Evolutionary conservation across 2,113 vertebrate genomes (phyloP).

Genomic region (Coryphaenoides rupestris): DNA sequence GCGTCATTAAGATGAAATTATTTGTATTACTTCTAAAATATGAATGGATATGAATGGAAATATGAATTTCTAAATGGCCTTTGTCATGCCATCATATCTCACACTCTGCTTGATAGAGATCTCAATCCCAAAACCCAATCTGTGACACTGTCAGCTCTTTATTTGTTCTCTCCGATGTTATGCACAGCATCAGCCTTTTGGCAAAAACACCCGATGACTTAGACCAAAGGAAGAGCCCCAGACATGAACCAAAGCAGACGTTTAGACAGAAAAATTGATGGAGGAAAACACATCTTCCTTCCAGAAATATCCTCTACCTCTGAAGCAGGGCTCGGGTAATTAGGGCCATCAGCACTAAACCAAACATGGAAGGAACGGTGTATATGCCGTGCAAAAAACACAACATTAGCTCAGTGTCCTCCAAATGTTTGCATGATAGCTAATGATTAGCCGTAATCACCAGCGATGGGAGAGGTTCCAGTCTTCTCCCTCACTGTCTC

Average conservation of each 20-base stretch:
- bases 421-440: constrained; percentile 46
- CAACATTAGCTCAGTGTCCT: constrained; percentile 50
- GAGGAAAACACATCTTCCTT: constrained; percentile 50
- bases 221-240: constrained; percentile 55
- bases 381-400: constrained; percentile 30
- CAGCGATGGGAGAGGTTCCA: constrained; percentile 29
- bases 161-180: constrained; percentile 27
- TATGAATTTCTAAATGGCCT: background rate
- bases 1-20: too few relatives aligned
- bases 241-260: constrained; percentile 68
- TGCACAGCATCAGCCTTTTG: constrained; percentile 44
- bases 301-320: constrained; percentile 11
- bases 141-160: constrained; percentile 33
- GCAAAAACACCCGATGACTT: constrained; percentile 44
- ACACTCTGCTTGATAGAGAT: too few relatives aligned
- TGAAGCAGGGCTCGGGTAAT: constrained; percentile 48
- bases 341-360: constrained; percentile 49
- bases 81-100: background rate
- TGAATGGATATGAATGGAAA: background rate
- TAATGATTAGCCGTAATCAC: constrained; percentile 58
- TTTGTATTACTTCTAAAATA: background rate
- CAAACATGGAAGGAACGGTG: constrained; percentile 55
- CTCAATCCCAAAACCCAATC: constrained; percentile 16
- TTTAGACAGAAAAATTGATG: constrained; percentile 37
- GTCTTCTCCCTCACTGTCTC: constrained; percentile 23